Base-by-base conservation (phyloP, 2,113 vertebrate species). In the Clarias macrocephalus region DNA sequence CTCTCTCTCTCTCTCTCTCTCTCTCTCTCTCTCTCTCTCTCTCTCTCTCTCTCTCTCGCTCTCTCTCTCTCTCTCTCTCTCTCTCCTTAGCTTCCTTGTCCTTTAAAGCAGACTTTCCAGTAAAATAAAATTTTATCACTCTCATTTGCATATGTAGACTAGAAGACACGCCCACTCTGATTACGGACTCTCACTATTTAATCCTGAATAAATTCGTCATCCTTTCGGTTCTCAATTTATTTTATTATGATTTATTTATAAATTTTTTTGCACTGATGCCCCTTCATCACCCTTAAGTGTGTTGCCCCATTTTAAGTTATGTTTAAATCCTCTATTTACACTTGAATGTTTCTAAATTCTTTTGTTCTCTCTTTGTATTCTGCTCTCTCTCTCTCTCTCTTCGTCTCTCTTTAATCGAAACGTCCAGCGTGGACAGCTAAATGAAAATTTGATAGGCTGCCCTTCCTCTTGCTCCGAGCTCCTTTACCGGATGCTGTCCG, bases 381-480 rank as follows among this genome's bases (percentile, higher is more conserved):
- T 9, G 9, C 19, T 73, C 23, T 11, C 11, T 9, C 21, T 19
- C 48, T 12, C 3, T 28, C 76, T 59, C 12, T 30, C 13, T 25
- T 15, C 21, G 10, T 70, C n/a, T 70, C 56, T 68, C 54, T 59
- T 60, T 23, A 84, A 84, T 60, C 30, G 54, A 84, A 54, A 52
- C 6, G 3, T 68, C n/a, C 56, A 68, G 82, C 10, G n/a, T 13
- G 48, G 28, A 42, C 68, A 42, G 72, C 54, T 9, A 52, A 72
- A 75, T 75, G 54, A 84, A 84, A 75, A 57, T 84, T 60, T 84
- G 30, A 84, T 84, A n/a, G n/a, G 28, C 52, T 84, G 66, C 68
- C 56, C 68, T 60, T 57, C 68, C 56, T 73, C 56, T 15, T 37
- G 56, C 68, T 63, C 70, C 12, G 77, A 33, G 77, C 77, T 59